phyloP scores from a whole-genome alignment of 2,888 invertebrate species.

The Tetragonisca angustula region DNA sequence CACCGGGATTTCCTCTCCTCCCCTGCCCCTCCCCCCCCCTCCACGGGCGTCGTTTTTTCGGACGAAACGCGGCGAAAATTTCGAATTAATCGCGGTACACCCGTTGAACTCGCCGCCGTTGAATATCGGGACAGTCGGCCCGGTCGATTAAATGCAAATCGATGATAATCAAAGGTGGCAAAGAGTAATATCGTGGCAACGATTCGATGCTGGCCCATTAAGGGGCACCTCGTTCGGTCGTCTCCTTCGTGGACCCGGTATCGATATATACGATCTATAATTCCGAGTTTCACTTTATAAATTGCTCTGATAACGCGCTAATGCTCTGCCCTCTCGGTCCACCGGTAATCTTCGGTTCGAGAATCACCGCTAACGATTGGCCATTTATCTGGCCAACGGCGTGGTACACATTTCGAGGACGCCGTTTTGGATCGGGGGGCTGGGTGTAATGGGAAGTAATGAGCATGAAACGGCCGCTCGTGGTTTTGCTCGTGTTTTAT shows the following conservation, averaged over 20 bases:
- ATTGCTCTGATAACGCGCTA: conserved; percentile 49
- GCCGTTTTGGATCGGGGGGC: background rate
- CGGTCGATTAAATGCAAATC: conserved; percentile 40
- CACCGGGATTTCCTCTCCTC: no score
- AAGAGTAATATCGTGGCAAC: conserved; percentile 31
- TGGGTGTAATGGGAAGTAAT: conserved; percentile 8
- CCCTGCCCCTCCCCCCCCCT: no score
- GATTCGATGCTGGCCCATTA: conserved; percentile 40
- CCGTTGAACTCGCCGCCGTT: background rate
- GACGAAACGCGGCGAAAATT: background rate
- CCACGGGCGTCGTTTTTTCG: background rate
- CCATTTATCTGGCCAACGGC: conserved; percentile 9
- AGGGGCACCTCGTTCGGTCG: conserved; percentile 7
- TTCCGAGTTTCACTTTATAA: conserved; percentile 53
- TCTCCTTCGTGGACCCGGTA: background rate
- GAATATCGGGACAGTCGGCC: conserved; percentile 4
- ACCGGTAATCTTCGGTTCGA: conserved; percentile 16
- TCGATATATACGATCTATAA: conserved; percentile 38
- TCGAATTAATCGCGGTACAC: conserved; percentile 18
- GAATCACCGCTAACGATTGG: conserved; percentile 22
- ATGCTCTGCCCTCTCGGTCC: conserved; percentile 17
- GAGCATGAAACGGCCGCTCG: background rate
- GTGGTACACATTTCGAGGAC: background rate
- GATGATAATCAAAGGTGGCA: conserved; percentile 30
- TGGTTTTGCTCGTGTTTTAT: background rate